Conservation (phyloP, 2,113 vertebrate species). For the Orthonyx spaldingii region DNA sequence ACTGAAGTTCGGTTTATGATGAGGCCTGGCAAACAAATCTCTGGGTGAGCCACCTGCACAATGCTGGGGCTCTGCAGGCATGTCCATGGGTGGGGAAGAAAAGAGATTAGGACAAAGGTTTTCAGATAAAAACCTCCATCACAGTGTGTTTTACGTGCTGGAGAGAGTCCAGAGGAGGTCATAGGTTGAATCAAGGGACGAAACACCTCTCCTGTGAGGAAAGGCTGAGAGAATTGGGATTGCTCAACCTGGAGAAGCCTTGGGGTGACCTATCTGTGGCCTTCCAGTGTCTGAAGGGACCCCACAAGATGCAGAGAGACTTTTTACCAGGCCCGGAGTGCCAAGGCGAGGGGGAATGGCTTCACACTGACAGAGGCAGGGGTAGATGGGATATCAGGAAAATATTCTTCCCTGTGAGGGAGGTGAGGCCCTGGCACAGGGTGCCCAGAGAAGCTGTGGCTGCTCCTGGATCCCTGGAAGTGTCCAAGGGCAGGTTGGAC, state of each 20-base stretch:
- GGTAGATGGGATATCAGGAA: not conserved
- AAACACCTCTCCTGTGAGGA: not conserved
- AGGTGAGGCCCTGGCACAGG: not conserved
- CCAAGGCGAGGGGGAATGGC: not conserved
- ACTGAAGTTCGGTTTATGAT: not conserved
- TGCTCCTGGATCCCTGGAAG: not conserved
- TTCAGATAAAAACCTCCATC: not conserved
- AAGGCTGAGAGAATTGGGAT: not conserved
- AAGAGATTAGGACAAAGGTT: not conserved
- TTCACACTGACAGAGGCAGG: not conserved
- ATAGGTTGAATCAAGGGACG: not conserved
- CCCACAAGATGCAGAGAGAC: not conserved
- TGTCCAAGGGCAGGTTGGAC: not conserved
- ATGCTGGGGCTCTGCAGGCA: not conserved
- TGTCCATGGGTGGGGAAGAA: not conserved
- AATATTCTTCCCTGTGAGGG: not conserved
- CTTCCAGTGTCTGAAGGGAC: not conserved
- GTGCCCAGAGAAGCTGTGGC: not conserved
- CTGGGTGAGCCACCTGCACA: not conserved
- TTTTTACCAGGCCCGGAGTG: not conserved
- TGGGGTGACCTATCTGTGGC: not conserved
- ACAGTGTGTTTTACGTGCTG: rapidly evolving
- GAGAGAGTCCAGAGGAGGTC: not conserved
- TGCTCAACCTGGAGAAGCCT: not conserved
- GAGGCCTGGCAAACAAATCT: not conserved